Percentiles rank a stretch among this genome's conserved stretches.
phyloP scores from a whole-genome alignment of 2,797 vertebrate species.

The Sternarchorhynchus goeldii region DNA sequence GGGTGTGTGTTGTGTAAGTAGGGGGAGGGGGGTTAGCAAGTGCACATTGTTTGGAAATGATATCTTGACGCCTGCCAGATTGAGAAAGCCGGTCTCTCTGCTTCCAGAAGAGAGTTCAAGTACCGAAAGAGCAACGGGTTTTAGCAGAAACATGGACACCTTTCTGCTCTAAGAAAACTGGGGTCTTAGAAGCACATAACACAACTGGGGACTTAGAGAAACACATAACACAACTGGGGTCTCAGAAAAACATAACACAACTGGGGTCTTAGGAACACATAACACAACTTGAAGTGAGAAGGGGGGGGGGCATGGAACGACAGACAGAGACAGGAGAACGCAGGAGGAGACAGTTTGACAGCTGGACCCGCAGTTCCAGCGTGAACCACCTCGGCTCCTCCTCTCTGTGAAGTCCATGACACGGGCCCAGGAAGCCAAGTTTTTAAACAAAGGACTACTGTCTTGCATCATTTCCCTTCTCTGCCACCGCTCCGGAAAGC shows the following conservation, averaged over 20 bases:
- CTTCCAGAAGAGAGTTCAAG: constrained; percentile 32
- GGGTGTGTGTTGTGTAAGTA: background rate
- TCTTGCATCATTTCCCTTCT: constrained; percentile 76
- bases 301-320: constrained; percentile 4
- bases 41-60: constrained; percentile 43
- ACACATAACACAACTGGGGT: background rate
- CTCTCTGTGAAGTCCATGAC: constrained; percentile 75
- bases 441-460: constrained; percentile 80
- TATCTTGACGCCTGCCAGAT: constrained; percentile 32
- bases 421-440: constrained; percentile 72
- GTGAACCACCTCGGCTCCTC: constrained; percentile 70
- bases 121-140: constrained; percentile 1
- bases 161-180: background rate
- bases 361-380: constrained; percentile 66
- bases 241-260: constrained; percentile 1
- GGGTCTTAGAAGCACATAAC: constrained; percentile 1
- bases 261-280: background rate
- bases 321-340: background rate
- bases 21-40: constrained; percentile 31
- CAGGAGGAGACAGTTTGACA: constrained; percentile 41
- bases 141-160: background rate
- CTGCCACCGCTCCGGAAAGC: constrained; percentile 62
- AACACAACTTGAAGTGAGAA: constrained; percentile 7
- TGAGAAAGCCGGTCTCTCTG: constrained; percentile 23
- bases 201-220: no score